These are phyloP conservation scores for Drosophila melanogaster DNA, from an alignment of 1,140 invertebrate species.

Conservation along the genomic window DNA sequence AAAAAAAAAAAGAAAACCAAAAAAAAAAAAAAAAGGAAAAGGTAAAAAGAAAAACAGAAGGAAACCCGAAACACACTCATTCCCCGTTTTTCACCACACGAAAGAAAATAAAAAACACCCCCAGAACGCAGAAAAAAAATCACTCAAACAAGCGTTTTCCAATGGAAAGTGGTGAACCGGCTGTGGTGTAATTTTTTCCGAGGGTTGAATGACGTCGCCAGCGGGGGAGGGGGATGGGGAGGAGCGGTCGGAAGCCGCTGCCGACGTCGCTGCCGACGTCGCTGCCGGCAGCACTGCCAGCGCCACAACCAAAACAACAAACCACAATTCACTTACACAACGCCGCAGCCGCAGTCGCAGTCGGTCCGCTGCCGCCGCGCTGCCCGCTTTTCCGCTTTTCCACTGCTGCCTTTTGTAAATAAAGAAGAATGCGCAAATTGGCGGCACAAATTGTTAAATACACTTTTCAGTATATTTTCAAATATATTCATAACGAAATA, in stretches of 20 bases:
- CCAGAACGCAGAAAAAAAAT: slow-evolving; percentile 45
- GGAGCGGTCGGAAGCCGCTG: no score
- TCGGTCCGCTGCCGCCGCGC: slow-evolving; percentile 19
- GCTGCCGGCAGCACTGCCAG: slow-evolving; percentile 22
- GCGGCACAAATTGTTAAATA: slow-evolving; percentile 5
- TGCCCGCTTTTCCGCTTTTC: slow-evolving; percentile 19
- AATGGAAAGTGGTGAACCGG: slow-evolving; percentile 49
- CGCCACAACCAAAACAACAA: slow-evolving; percentile 83
- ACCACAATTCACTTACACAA: slow-evolving; percentile 84
- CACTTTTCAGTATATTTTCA: background rate
- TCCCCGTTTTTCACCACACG: slow-evolving; percentile 37
- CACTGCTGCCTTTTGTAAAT: slow-evolving; percentile 3
- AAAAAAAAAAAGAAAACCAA: slow-evolving; percentile 8
- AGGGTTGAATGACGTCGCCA: slow-evolving; percentile 13
- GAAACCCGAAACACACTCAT: slow-evolving; percentile 33
- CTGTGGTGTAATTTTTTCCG: slow-evolving; percentile 60
- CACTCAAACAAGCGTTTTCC: slow-evolving; percentile 59
- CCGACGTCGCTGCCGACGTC: slow-evolving; percentile 9
- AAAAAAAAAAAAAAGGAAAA: background rate
- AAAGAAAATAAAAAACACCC: slow-evolving; percentile 27
- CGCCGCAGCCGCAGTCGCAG: slow-evolving; percentile 32
- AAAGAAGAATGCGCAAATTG: slow-evolving; percentile 1
- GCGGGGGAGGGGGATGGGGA: background rate
- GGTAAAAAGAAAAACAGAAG: slow-evolving; percentile 4
- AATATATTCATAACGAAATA: background rate